A percentile compares a stretch with the other conserved stretches of the same genome.
Evolutionary conservation across 2,888 invertebrate species (phyloP).

Genomic region (Crioceris asparagi): DNA sequence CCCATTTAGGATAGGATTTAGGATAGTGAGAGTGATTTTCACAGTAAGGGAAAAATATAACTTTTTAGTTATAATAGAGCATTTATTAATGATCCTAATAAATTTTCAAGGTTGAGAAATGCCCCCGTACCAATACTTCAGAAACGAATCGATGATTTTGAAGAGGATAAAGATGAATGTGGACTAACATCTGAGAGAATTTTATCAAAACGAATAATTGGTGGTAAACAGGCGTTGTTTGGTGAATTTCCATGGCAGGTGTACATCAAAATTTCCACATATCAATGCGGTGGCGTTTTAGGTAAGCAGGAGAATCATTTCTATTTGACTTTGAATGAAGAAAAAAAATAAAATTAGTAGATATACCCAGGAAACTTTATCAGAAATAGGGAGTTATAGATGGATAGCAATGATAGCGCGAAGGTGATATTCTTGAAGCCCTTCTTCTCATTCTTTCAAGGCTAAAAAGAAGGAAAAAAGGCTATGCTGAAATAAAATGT

Average conservation of each 20-base stretch:
- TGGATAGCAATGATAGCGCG: too few relatives aligned
- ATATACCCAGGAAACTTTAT: too few relatives aligned
- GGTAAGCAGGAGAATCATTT: constrained; percentile 32
- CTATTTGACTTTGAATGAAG: background rate
- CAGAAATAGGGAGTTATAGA: too few relatives aligned
- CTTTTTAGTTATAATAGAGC: too few relatives aligned
- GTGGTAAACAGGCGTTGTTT: constrained; percentile 65
- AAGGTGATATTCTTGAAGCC: too few relatives aligned
- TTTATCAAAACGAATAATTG: constrained; percentile 67
- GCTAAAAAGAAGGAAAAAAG: too few relatives aligned
- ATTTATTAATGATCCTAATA: too few relatives aligned
- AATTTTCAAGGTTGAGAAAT: constrained; percentile 23
- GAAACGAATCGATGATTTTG: constrained; percentile 30
- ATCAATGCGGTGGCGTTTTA: constrained; percentile 74
- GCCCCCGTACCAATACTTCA: constrained; percentile 23
- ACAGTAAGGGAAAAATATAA: too few relatives aligned
- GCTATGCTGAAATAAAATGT: too few relatives aligned
- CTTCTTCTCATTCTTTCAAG: too few relatives aligned
- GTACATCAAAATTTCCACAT: constrained; percentile 70
- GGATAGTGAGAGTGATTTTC: too few relatives aligned
- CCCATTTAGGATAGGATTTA: too few relatives aligned
- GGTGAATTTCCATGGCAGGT: constrained; percentile 82
- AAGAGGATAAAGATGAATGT: constrained; percentile 47
- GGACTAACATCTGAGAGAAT: constrained; percentile 49
- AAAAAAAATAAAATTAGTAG: background rate